A percentile compares a stretch with the other conserved stretches of the same genome.
Conservation (phyloP, 2,888 invertebrate species). For the Boloria euphrosyne region DNA sequence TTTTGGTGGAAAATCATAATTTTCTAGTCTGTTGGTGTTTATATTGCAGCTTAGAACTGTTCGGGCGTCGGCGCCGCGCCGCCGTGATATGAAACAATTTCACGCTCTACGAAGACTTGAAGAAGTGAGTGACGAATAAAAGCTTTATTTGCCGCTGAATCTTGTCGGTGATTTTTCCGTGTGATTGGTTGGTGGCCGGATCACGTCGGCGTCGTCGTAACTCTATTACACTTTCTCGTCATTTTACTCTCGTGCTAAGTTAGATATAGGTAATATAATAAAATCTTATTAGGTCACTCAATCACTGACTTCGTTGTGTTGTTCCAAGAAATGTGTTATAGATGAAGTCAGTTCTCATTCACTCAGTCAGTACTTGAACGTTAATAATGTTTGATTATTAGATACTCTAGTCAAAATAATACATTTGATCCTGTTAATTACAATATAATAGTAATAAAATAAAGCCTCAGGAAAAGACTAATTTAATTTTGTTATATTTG, state of each 20-base stretch:
- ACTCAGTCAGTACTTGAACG: too few relatives aligned
- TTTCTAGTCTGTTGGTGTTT: neutral
- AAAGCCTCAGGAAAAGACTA: too few relatives aligned
- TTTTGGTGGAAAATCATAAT: neutral
- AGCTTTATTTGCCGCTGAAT: neutral
- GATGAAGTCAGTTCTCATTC: too few relatives aligned
- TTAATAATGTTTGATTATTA: too few relatives aligned
- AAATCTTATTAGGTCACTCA: too few relatives aligned
- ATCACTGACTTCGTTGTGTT: too few relatives aligned
- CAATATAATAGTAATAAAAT: too few relatives aligned
- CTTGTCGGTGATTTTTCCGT: slow-evolving; percentile 2
- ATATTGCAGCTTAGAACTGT: neutral
- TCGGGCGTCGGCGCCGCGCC: neutral
- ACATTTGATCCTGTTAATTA: too few relatives aligned
- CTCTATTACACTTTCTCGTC: neutral
- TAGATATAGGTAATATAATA: too few relatives aligned
- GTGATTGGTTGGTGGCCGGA: neutral
- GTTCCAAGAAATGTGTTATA: too few relatives aligned
- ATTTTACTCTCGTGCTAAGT: neutral
- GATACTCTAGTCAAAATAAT: too few relatives aligned
- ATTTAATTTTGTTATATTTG: too few relatives aligned
- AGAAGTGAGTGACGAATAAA: neutral
- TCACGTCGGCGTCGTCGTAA: neutral
- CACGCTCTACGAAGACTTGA: slow-evolving; percentile 1
- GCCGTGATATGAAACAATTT: slow-evolving; percentile 5